Conservation (phyloP, 2,797 vertebrate genomes). For the Antrozous pallidus region DNA sequence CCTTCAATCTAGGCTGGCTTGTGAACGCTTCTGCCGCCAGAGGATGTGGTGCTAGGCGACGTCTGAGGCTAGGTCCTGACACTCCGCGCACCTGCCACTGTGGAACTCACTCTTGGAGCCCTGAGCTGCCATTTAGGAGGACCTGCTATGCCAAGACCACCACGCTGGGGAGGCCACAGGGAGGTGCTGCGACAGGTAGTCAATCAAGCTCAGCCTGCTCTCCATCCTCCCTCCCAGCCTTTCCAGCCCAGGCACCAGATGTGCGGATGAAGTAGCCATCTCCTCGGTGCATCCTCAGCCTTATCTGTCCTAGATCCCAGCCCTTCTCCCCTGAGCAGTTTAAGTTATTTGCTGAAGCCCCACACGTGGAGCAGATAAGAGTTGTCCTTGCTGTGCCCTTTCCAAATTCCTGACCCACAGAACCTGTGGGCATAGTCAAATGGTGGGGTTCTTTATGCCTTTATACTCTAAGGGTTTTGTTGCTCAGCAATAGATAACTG, state of each 20-base stretch:
- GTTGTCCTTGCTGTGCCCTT: not conserved
- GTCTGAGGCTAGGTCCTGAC: not conserved
- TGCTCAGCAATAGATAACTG: not conserved
- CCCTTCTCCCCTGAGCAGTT: not conserved
- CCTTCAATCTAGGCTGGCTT: not conserved
- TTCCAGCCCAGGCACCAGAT: not conserved
- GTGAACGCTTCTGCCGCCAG: not conserved
- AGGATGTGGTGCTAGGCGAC: not conserved
- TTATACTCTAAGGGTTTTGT: not conserved
- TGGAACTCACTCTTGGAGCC: not conserved
- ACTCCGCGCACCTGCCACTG: not conserved
- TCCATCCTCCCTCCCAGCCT: not conserved
- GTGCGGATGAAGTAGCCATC: not conserved
- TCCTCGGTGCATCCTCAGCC: not conserved
- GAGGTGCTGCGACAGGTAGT: not conserved
- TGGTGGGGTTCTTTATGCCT: not conserved
- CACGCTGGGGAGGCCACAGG: not conserved
- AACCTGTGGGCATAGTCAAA: not conserved
- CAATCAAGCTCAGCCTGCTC: not conserved
- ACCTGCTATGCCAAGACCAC: not conserved
- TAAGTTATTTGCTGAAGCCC: not conserved
- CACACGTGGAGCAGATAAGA: not conserved
- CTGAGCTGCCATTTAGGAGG: not conserved
- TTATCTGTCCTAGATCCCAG: not conserved
- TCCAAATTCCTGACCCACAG: not conserved